A percentile compares a stretch with the other conserved stretches of the same genome.
These are phyloP conservation scores for Drosophila yakuba DNA, from an alignment of 1,140 invertebrate genomes.

Conservation along the genomic window DNA sequence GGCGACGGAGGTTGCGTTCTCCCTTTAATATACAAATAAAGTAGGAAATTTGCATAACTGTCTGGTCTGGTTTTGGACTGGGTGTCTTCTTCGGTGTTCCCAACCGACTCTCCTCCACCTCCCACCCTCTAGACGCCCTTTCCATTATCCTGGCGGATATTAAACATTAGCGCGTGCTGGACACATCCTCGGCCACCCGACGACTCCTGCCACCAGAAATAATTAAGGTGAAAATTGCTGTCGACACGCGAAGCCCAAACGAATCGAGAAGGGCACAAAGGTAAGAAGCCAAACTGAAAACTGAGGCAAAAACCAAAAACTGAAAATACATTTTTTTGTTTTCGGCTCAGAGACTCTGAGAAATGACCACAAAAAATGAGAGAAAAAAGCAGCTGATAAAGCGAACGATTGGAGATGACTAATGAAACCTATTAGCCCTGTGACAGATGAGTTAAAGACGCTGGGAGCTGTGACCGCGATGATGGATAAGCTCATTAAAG, in stretches of 20 bases:
- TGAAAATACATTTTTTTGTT: slow-evolving; percentile 18
- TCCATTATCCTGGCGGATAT: slow-evolving; percentile 66
- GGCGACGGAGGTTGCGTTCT: slow-evolving; percentile 18
- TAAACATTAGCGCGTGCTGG: slow-evolving; percentile 82
- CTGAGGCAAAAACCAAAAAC: slow-evolving; percentile 23
- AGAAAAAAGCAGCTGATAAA: slow-evolving; percentile 57
- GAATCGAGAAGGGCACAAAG: slow-evolving; percentile 29
- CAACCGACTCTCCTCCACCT: too few relatives aligned
- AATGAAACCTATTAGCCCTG: slow-evolving; percentile 81
- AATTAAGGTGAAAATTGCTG: slow-evolving; percentile 83
- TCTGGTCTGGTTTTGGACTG: slow-evolving; percentile 41
- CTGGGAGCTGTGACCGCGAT: slow-evolving; percentile 50
- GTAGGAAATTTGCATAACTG: slow-evolving; percentile 79
- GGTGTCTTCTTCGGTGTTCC: slow-evolving; percentile 1
- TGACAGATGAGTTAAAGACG: slow-evolving; percentile 66
- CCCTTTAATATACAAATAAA: slow-evolving; percentile 65
- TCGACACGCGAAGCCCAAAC: slow-evolving; percentile 70
- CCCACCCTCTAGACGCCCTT: slow-evolving; percentile 2
- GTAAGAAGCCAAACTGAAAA: slow-evolving; percentile 11
- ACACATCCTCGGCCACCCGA: slow-evolving; percentile 44
- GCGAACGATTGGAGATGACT: slow-evolving; percentile 70
- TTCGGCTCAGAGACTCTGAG: slow-evolving; percentile 39
- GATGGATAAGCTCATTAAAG: slow-evolving; percentile 82
- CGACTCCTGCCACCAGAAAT: slow-evolving; percentile 59
- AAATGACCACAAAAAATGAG: slow-evolving; percentile 59